Evolutionary conservation across 1,140 invertebrate genomes (phyloP).

Genomic region (Lucilia sericata): DNA sequence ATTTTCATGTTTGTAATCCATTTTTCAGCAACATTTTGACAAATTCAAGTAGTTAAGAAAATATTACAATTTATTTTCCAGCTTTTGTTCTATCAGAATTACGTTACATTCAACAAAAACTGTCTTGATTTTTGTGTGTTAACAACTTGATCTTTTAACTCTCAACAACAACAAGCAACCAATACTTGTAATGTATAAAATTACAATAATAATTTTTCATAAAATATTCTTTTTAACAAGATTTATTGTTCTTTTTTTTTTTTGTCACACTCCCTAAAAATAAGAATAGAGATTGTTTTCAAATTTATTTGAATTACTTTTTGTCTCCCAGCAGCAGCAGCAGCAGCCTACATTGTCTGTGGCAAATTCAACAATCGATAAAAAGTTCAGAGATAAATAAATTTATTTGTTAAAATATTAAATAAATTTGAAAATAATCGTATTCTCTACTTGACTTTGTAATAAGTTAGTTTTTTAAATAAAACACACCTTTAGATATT

Average conservation of each 20-base stretch:
- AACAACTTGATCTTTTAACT: not conserved
- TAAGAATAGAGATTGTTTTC: not conserved
- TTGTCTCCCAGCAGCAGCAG: not conserved
- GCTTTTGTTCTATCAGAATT: not conserved
- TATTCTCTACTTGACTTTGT: too few species aligned
- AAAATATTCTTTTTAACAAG: not conserved
- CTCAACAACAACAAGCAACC: not conserved
- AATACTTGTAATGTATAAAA: too few species aligned
- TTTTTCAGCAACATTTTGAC: not conserved
- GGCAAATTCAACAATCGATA: not conserved
- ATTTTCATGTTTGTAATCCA: too few species aligned
- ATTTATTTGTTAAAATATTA: too few species aligned
- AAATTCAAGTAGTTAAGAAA: not conserved
- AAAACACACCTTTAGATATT: too few species aligned
- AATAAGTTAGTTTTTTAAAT: too few species aligned
- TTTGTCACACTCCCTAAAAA: constrained; percentile 4
- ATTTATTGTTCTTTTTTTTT: constrained; percentile 1
- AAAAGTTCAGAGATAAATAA: not conserved
- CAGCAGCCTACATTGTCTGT: constrained; percentile 2
- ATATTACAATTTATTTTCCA: not conserved
- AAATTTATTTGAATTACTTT: not conserved
- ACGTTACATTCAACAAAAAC: not conserved
- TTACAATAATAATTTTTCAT: not conserved
- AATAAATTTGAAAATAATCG: too few species aligned
- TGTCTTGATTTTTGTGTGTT: not conserved